Percentiles rank a stretch among this genome's conserved stretches.
Evolutionary conservation across 1,140 invertebrate species (phyloP).

Genomic region (Bombus consobrinus): DNA sequence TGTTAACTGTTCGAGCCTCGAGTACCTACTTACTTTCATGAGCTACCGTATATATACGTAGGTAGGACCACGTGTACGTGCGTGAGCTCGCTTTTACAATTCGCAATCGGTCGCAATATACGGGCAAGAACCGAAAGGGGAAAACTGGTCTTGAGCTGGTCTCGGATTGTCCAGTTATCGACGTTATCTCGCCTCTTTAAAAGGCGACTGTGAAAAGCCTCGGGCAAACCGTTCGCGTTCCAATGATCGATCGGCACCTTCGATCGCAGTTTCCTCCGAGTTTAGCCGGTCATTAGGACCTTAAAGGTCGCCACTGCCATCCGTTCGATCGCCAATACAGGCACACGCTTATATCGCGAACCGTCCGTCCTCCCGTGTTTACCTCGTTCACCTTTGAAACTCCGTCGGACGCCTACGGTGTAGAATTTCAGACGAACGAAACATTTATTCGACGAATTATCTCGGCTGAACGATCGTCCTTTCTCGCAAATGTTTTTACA

Average conservation of each 20-base stretch:
- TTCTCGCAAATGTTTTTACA: no score
- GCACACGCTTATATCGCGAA: background rate
- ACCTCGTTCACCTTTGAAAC: background rate
- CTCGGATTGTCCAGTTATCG: slow-evolving; percentile 39
- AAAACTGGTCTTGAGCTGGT: slow-evolving; percentile 55
- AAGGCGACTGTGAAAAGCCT: slow-evolving; percentile 33
- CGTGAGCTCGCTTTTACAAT: slow-evolving; percentile 21
- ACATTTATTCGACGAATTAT: background rate
- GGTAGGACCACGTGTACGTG: background rate
- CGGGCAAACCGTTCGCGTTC: slow-evolving; percentile 27
- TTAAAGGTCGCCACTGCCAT: background rate
- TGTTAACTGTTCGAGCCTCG: background rate
- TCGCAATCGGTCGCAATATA: slow-evolving; percentile 20
- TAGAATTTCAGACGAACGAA: background rate
- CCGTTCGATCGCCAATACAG: background rate
- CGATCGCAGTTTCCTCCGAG: slow-evolving; percentile 15
- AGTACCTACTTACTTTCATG: background rate
- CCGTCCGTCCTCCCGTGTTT: background rate
- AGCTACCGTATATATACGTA: background rate
- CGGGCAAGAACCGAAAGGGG: slow-evolving; percentile 18
- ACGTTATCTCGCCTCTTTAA: slow-evolving; percentile 61
- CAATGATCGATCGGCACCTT: slow-evolving; percentile 4
- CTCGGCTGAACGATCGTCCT: no score
- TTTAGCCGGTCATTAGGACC: background rate
- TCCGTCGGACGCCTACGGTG: background rate